Percentiles rank a stretch among this genome's conserved stretches.
phyloP scores from a whole-genome alignment of 2,113 vertebrate genomes.

The Syngnathus scovelli region DNA sequence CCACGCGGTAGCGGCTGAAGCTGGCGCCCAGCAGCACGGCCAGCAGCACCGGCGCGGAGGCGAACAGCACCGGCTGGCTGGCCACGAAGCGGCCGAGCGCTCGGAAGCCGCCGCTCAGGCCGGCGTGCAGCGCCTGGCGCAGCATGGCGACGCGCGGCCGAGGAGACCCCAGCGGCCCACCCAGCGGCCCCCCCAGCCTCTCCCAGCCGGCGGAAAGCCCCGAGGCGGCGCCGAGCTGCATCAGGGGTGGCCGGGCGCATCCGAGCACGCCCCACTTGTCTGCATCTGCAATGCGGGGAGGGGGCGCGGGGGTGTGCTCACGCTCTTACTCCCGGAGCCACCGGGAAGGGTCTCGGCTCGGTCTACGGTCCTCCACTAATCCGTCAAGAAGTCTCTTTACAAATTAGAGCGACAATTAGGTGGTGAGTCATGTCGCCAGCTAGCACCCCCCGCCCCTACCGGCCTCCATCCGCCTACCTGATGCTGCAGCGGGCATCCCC shows the following conservation, averaged over 20 bases:
- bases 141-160: constrained; percentile 91
- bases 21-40: constrained; percentile 94
- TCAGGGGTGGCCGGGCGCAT: constrained; percentile 58
- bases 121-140: constrained; percentile 84
- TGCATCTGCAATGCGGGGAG: constrained; percentile 45
- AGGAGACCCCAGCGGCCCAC: constrained; percentile 59
- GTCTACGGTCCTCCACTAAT: not conserved
- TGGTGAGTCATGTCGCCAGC: not conserved
- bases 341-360: not conserved
- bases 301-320: not conserved
- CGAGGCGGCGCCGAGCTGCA: constrained; percentile 72
- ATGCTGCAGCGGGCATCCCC: not conserved
- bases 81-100: constrained; percentile 90
- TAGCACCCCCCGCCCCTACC: not conserved
- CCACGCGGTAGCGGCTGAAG: constrained; percentile 93
- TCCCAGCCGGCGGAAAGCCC: constrained; percentile 70
- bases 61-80: constrained; percentile 95
- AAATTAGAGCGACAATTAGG: not conserved
- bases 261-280: constrained; percentile 33
- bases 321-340: no score
- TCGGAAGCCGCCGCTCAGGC: constrained; percentile 87
- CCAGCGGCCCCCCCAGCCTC: constrained; percentile 75
- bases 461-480: not conserved
- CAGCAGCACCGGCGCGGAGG: constrained; percentile 89
- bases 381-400: not conserved